Evolutionary conservation across 2,888 invertebrate genomes (phyloP), one percentile per base, ranked within the genome.

Genomic region (Torymus aiolomorphi): DNA sequence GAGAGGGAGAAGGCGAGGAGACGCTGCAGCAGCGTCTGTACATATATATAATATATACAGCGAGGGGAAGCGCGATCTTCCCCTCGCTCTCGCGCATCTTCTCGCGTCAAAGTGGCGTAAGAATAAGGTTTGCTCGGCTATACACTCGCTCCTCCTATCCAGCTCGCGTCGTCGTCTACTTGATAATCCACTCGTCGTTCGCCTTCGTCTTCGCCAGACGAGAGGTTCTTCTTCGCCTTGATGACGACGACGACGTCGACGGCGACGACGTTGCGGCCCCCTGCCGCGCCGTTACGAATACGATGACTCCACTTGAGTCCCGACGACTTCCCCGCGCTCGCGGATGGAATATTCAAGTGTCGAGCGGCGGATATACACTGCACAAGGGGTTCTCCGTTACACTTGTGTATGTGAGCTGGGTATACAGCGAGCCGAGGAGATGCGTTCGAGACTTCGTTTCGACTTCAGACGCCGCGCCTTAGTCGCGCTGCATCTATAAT

Each of bases 61-160:
- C 42, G 8, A 42, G 42, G 42, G 42, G 24, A n/a, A 8, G 51
- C n/a, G 10, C n/a, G 16, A n/a, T 12, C 42, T 11, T 42, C 61
- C 59, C n/a, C 54, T 8, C 63, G n/a, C 14, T 24, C 20, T 80
- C 82, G 83, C 83, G 78, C 74, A 86, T 84, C 81, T 88, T 88
- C 87, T 88, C 87, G 86, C 87, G 86, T 85, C 85, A 89, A 88
- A 89, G 89, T 89, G 86, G 89, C 88, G 88, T 89, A 90, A 90
- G 90, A 90, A 90, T 90, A 90, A 90, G 89, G 89, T 90, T 89
- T 89, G 86, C 87, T 84, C 65, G 74, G 42, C 42, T 42, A 42
- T 42, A 42, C 42, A 42, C 42, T 84, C 85, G 84, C 78, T 74
- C 79, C 84, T 84, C 18, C 65, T 83, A 82, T 65, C 84, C 82